Evolutionary conservation across 2,113 vertebrate species (phyloP), one percentile per base, ranked within the genome.

Genomic region (Blennius ocellaris): DNA sequence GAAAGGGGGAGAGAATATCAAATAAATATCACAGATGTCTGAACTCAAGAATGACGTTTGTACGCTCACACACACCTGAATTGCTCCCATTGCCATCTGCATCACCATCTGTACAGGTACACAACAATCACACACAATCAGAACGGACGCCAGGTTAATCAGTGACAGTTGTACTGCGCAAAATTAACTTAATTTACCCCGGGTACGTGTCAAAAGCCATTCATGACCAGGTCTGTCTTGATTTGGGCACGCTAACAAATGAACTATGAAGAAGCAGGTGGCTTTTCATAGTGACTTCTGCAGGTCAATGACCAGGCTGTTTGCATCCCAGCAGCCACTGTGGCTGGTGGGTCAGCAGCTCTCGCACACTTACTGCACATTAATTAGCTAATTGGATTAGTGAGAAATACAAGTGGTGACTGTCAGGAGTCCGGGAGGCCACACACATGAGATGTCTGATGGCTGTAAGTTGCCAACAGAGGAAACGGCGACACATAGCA

Each of bases 1-100:
- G 40, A 49, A 51, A 4, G 41, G n/a, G 44, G 57, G 7, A 41
- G 21, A 44, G 51, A 60, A 16, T 1, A 52, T 53, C 50, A 74
- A 80, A 43, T 74, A 75, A 70, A 37, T 39, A 65, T 80, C 51
- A 85, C 44, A 76, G 47, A 84, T 47, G 51, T 11, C 73, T 76
- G 45, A 14, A 9, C 69, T 63, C 7, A 44, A 70, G 61, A 40
- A 60, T 54, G 56, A 73, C 69, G 57, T 74, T 68, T 59, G 61
- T 64, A 76, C 55, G 66, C 70, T 64, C 67, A 76, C 47, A 78
- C 56, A 69, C 73, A 91, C 91, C 83, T 73, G 71, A 8, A 78
- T 68, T 91, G 90, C 90, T 90, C 70, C 92, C 92, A 92, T 92
- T 93, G 78, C 92, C 92, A 72, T 93, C 92, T 84, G 89, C 90